Conservation (phyloP, 2,888 invertebrate species). For the Allygus modestus region DNA sequence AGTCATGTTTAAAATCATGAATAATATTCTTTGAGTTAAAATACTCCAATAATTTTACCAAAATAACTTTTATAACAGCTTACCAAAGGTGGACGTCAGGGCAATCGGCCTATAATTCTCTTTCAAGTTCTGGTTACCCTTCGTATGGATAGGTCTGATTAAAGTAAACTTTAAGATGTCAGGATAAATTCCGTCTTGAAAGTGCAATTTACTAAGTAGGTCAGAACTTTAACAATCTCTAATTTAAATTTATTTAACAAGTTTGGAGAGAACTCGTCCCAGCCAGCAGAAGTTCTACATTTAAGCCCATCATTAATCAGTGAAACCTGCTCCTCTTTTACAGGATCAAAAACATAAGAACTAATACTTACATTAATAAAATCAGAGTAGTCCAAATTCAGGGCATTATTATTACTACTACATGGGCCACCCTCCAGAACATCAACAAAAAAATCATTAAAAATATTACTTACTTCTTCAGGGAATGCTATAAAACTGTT, state of each 20-base stretch:
- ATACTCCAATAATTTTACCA: neutral
- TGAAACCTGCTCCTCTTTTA: neutral
- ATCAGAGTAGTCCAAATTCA: neutral
- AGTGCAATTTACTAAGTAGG: neutral
- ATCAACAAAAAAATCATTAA: neutral
- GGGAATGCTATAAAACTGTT: neutral
- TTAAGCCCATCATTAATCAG: neutral
- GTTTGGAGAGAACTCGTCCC: slow-evolving; percentile 1
- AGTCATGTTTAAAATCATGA: neutral
- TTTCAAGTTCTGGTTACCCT: neutral
- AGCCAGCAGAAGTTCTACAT: neutral
- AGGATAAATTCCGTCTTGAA: neutral
- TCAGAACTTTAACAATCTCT: neutral
- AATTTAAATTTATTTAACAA: neutral
- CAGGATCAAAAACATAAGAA: neutral
- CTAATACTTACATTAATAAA: neutral
- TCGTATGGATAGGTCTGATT: neutral
- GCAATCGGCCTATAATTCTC: neutral
- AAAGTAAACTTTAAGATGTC: neutral
- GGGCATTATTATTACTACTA: neutral
- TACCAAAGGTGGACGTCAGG: slow-evolving; percentile 10
- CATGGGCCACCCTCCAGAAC: neutral
- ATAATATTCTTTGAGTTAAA: neutral
- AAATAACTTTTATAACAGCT: neutral
- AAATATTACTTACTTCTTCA: neutral